Evolutionary conservation across 2,113 vertebrate species (phyloP).

Genomic region (Nicator chloris): DNA sequence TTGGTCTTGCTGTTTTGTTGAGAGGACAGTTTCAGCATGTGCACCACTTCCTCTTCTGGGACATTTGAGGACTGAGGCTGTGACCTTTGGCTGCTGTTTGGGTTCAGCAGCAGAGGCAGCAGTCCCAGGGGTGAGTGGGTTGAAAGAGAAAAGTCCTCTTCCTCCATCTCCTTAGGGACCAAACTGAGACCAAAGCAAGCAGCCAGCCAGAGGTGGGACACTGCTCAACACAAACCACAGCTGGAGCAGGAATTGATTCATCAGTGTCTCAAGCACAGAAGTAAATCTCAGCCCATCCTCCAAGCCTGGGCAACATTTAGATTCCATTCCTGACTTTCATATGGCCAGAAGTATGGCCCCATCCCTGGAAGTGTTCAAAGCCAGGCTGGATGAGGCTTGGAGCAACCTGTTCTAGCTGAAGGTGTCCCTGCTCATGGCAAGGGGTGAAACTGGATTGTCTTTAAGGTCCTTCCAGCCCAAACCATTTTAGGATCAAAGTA

Average conservation of each 20-base stretch:
- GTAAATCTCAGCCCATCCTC: not conserved
- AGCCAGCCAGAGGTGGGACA: not conserved
- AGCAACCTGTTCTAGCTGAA: not conserved
- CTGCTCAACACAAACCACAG: not conserved
- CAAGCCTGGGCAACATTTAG: not conserved
- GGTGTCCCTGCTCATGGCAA: not conserved
- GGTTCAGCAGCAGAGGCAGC: not conserved
- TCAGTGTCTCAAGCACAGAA: not conserved
- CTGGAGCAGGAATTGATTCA: not conserved
- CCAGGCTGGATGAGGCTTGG: not conserved
- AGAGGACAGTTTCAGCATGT: not conserved
- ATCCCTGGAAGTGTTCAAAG: not conserved
- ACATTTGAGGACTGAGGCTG: not conserved
- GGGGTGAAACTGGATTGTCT: not conserved
- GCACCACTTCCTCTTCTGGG: slow-evolving; percentile 25
- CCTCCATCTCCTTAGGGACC: not conserved
- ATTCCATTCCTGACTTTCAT: not conserved
- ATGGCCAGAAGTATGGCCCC: not conserved
- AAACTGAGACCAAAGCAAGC: not conserved
- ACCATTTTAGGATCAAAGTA: not conserved
- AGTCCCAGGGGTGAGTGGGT: not conserved
- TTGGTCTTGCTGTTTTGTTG: not conserved
- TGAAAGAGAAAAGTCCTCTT: not conserved
- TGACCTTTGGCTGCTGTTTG: slow-evolving; percentile 26
- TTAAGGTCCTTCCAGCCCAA: not conserved